phyloP scores from a whole-genome alignment of 1,140 invertebrate species.

The Chionoecetes opilio region DNA sequence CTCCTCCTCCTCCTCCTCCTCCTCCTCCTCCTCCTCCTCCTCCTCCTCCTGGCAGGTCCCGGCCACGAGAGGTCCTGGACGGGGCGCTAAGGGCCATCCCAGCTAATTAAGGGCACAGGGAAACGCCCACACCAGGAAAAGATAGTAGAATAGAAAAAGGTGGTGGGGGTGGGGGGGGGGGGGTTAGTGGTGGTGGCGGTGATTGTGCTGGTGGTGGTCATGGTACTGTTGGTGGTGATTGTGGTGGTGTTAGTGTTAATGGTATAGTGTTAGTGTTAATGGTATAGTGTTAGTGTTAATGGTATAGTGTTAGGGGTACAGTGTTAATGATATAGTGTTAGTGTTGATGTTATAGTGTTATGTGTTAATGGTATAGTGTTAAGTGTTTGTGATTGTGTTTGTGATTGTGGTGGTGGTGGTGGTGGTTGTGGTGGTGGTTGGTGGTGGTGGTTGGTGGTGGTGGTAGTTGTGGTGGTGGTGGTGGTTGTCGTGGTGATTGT shows the following conservation, averaged over 20 bases:
- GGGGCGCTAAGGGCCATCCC: neutral
- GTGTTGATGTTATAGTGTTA: no score
- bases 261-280: neutral
- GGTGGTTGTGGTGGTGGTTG: no score
- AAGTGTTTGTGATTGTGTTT: no score
- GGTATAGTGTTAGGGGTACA: neutral
- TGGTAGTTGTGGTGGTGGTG: neutral
- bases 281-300: neutral
- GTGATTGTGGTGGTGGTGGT: no score
- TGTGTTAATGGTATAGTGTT: no score
- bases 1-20: neutral
- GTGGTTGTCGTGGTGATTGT: neutral
- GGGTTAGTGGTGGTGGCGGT: no score
- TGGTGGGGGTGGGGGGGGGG: no score
- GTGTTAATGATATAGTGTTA: neutral
- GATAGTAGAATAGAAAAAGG: no score
- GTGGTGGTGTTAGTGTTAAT: neutral
- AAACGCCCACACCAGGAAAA: neutral
- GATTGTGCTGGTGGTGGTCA: neutral
- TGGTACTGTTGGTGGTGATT: neutral
- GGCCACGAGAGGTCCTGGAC: neutral
- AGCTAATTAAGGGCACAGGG: constrained; percentile 5
- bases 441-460: neutral
- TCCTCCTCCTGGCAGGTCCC: neutral
- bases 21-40: neutral